Evolutionary conservation across 2,888 invertebrate species (phyloP), one percentile per base, ranked within the genome.

Genomic region (Drosophila fulvimacula): DNA sequence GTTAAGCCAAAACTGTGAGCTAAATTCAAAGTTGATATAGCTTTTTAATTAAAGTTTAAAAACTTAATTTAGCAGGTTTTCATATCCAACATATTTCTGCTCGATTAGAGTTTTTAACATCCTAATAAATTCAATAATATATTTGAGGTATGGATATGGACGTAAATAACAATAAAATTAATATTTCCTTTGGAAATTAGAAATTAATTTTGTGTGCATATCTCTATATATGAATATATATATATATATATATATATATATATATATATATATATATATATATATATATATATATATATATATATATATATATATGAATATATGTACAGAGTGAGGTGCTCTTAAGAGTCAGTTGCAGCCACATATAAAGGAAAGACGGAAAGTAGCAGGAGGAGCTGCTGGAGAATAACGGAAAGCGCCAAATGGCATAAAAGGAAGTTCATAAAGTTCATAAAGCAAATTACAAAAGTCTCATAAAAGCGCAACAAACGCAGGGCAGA

Each of bases 361-460:
- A 66, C 51, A 78, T 64, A 69, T 64, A 59, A 27, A 44, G 30
- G 42, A 56, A 39, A 58, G 56, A 15, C 34, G 53, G 27, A 46
- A 24, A 39, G 10, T 27, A 51, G 30, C 38, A 42, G 30, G 32
- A 56, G 55, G 41, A 39, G 49, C 17, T 21, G 27, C 11, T 30
- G 15, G 19, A 48, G 48, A 59, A 63, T 51, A 62, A 55, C 65
- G 56, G 61, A 49, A 62, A 76, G 62, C 66, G 48, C 24, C 44
- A 73, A 78, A 67, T 77, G 65, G 57, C 62, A 76, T 76, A 79
- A 79, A 69, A 69, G 69, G 65, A 83, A 83, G 87, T 88, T 86
- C 81, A 71, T 71, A 83, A 81, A 83, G 89, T 88, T 83, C 89
- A 83, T 83, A 88, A 89, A 87, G 88, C 82, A 89, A 83, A 87